Base-by-base conservation (phyloP, 1,140 invertebrate species). In the Stratiolaelaps scimitus region DNA sequence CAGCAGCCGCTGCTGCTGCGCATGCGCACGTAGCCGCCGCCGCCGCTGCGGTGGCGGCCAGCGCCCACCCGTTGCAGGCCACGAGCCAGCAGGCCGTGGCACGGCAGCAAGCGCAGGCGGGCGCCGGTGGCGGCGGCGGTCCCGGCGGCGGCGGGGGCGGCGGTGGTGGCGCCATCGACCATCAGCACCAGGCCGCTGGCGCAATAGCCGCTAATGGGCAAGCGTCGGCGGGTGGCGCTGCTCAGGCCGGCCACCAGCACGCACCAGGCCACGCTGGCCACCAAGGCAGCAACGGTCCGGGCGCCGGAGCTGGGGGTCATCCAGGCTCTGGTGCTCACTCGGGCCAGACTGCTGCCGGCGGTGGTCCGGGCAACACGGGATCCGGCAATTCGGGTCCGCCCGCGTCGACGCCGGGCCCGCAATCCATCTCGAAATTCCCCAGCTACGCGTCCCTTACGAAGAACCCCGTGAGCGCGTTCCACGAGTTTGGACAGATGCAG, bases 401-500 rank as follows among this genome's bases (percentile, higher is more conserved):
- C 65, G 46, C 67, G n/a, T 68, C 44, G 28, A 53, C 40, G 66
- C 68, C 53, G 67, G 67, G 60, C 45, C 53, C 53, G 15, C 68
- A 69, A 23, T 60, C 53, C 17, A 65, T 65, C 44, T 53, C 45
- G 13, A 72, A 72, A 53, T 69, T 67, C 64, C 75, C 76, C 60
- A 76, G 72, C 68, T 78, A 77, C 72, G 74, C 75, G 23, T 75
- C 74, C 20, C 65, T 78, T 13, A 77, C 76, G 68, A 78, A 78
- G 70, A 78, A 77, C 69, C 75, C 77, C 48, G 73, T 78, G n/a
- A 77, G 76, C 71, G 76, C 77, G 20, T 70, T 78, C 20, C 75
- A 77, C 72, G 77, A 78, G 68, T 78, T 76, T 72, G 76, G 75
- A 7, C 77, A 78, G 70, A 73, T 74, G 20, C 71, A 76, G 23